Percentiles rank a stretch among this genome's conserved stretches.
These are phyloP conservation scores for Drosophila lini DNA, from an alignment of 1,140 invertebrate genomes.

Conservation along the genomic window DNA sequence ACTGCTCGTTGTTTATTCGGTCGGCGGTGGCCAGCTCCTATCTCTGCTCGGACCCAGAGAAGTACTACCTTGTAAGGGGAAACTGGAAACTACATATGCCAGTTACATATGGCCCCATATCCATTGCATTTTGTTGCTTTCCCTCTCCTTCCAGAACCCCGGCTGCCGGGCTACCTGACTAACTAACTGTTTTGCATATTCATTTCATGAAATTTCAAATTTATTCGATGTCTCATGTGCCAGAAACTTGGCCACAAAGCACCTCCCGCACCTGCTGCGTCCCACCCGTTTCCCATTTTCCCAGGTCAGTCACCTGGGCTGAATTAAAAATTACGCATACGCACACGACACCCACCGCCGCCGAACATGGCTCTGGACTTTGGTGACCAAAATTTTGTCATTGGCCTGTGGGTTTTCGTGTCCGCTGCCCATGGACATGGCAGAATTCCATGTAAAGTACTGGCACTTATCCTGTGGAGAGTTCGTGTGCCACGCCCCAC, in stretches of 20 bases:
- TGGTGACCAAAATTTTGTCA: constrained; percentile 41
- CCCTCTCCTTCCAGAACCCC: background rate
- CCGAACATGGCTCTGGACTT: constrained; percentile 9
- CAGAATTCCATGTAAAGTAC: constrained; percentile 15
- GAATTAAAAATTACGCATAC: constrained; percentile 55
- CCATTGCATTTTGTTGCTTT: constrained; percentile 27
- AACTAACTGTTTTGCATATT: constrained; percentile 75
- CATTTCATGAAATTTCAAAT: constrained; percentile 80
- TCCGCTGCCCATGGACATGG: constrained; percentile 11
- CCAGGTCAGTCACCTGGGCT: constrained; percentile 48
- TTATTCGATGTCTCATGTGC: constrained; percentile 72
- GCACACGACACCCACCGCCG: constrained; percentile 13
- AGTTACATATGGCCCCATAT: constrained; percentile 45
- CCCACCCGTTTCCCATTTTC: constrained; percentile 15
- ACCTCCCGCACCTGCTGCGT: background rate
- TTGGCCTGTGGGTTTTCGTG: constrained; percentile 30
- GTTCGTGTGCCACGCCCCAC: constrained; percentile 17
- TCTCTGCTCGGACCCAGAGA: constrained; percentile 2
- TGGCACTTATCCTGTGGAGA: constrained; percentile 14
- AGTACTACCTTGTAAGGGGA: constrained; percentile 3
- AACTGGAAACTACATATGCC: constrained; percentile 38
- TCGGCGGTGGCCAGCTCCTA: constrained; percentile 8
- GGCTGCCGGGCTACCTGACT: constrained; percentile 20
- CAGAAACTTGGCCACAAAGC: constrained; percentile 35
- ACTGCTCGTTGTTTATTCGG: constrained; percentile 29